Evolutionary conservation across 2,888 invertebrate species (phyloP).

Genomic region (Diploptera punctata): DNA sequence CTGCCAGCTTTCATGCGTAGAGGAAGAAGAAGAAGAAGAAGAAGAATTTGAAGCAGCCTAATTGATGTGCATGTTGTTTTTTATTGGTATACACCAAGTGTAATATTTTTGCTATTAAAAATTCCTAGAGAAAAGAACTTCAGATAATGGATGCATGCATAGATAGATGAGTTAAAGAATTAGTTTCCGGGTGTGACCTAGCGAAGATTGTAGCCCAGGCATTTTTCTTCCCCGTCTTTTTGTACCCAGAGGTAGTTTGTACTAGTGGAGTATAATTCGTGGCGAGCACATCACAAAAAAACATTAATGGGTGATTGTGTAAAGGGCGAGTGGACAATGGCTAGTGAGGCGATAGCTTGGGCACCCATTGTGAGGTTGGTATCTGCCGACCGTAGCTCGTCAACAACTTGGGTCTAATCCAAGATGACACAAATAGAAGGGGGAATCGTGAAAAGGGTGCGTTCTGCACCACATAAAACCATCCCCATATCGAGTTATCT

Average conservation of each 20-base stretch:
- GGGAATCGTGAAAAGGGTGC: conserved; percentile 20
- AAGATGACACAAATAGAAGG: conserved; percentile 34
- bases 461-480: conserved; percentile 15
- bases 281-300: conserved; percentile 38
- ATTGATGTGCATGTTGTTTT: no score
- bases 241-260: conserved; percentile 21
- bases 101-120: no score
- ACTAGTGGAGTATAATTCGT: conserved; percentile 35
- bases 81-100: no score
- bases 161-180: no score
- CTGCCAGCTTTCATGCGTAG: no score
- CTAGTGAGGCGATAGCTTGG: conserved; percentile 30
- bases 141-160: no score
- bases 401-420: conserved; percentile 36
- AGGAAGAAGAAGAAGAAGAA: no score
- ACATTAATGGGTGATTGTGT: conserved; percentile 37
- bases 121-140: no score
- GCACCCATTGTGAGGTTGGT: conserved; percentile 27
- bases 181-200: no score
- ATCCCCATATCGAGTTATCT: conserved; percentile 1
- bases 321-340: conserved; percentile 34
- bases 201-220: not conserved
- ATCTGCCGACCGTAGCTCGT: not conserved
- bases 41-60: no score
- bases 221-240: conserved; percentile 27